Base-by-base conservation (phyloP, 2,888 invertebrate species). In the Drosophila emarginata region DNA sequence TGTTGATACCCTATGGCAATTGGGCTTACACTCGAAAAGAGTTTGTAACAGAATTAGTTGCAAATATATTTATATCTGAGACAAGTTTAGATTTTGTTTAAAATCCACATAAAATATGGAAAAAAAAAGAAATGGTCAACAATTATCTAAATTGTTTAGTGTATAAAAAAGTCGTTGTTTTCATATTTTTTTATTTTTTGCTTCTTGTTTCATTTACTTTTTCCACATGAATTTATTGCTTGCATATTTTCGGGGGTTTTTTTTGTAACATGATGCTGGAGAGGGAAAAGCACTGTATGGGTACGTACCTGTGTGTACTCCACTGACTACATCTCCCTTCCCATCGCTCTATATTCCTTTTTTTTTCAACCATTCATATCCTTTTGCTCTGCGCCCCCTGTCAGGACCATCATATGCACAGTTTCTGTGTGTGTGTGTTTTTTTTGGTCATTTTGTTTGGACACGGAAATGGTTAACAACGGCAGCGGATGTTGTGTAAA, bases 401-500 rank as follows among this genome's bases (percentile, higher is more conserved):
- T 45, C 40, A 45, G 40, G 15, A 15, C 40, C 40, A 45, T 45
- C 40, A 45, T 45, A 45, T 45, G 40, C 45, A 45, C 21, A 18
- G 45, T 40, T 40, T 40, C 7, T 15, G 14, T n/a, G n/a, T 37
- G 12, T 45, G 2, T 18, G 11, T 40, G 0, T 40, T 7, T 40
- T 18, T 39, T 32, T 52, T 36, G 36, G n/a, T 36, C 64, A 63
- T 74, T 68, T 68, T 75, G 67, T 77, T 67, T 61, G 65, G 60
- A 63, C 75, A 77, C 78, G 82, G 83, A 85, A 78, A 82, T 82
- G 86, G 82, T 83, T 83, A 82, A 86, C 82, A 86, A 83, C 72
- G 70, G 75, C 79, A 72, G 66, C 82, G 82, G 82, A 82, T 83
- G 82, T 82, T 86, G 86, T 83, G 86, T 70, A 82, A 83, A 82